phyloP scores from a whole-genome alignment of 2,797 vertebrate genomes.

The Thaleichthys pacificus region DNA sequence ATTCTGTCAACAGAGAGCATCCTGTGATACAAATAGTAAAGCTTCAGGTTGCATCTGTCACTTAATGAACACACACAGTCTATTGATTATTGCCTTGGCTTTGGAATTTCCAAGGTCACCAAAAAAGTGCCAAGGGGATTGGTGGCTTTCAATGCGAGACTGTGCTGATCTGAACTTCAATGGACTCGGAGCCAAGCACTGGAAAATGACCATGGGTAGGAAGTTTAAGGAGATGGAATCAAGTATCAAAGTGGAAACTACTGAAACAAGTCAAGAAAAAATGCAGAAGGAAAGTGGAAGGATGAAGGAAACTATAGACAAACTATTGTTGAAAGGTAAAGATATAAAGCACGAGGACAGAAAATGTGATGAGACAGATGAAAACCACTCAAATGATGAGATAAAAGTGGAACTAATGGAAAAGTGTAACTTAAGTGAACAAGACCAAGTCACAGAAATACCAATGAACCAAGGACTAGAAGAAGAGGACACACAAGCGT shows the following conservation, averaged over 20 bases:
- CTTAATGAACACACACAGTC: slow-evolving; percentile 19
- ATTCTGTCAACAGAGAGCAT: neutral
- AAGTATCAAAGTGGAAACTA: too few species aligned
- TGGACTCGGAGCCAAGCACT: neutral
- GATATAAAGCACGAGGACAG: neutral
- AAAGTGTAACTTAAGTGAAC: neutral
- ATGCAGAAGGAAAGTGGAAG: neutral
- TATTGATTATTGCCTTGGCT: slow-evolving; percentile 18
- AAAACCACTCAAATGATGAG: slow-evolving; percentile 4
- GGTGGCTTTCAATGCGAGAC: neutral
- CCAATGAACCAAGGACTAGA: slow-evolving; percentile 1
- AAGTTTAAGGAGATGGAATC: neutral
- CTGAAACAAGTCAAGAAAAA: neutral
- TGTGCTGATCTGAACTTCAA: slow-evolving; percentile 35
- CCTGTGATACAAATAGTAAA: neutral
- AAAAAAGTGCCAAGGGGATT: slow-evolving; percentile 4
- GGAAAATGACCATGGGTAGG: neutral
- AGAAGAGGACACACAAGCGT: neutral
- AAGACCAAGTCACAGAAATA: slow-evolving; percentile 8
- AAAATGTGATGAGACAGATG: neutral
- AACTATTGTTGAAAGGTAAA: neutral
- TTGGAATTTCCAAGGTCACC: slow-evolving; percentile 27
- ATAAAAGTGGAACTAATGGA: neutral
- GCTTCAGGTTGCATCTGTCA: neutral
- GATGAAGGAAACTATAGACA: neutral